phyloP scores from a whole-genome alignment of 2,888 invertebrate species.

The Cactoblastis cactorum region DNA sequence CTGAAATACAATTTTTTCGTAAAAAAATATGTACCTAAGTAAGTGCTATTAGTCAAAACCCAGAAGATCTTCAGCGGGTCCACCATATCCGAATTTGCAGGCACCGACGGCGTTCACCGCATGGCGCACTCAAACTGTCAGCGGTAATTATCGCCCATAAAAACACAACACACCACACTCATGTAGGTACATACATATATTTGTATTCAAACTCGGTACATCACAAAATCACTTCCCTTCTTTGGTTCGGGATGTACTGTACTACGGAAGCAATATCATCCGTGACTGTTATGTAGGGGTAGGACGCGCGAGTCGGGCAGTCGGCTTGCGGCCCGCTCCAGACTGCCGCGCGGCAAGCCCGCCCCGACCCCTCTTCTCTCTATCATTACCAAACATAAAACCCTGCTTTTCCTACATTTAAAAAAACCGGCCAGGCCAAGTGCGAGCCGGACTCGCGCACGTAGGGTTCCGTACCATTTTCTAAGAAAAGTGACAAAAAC shows the following conservation, averaged over 20 bases:
- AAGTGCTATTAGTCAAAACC: conserved; percentile 91
- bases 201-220: conserved; percentile 33
- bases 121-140: conserved; percentile 62
- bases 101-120: conserved; percentile 63
- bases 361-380: conserved; percentile 67
- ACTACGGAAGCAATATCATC: conserved; percentile 33
- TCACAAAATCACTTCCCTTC: conserved; percentile 40
- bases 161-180: conserved; percentile 30
- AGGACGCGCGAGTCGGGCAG: conserved; percentile 50
- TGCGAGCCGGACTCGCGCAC: no score
- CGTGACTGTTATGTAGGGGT: conserved; percentile 26
- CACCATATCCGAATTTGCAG: conserved; percentile 82
- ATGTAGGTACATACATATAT: conserved; percentile 17
- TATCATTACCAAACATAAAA: conserved; percentile 49
- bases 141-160: conserved; percentile 41
- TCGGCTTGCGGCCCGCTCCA: conserved; percentile 54
- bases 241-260: conserved; percentile 26
- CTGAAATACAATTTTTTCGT: no score
- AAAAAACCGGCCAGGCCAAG: no score
- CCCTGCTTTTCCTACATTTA: conserved; percentile 22
- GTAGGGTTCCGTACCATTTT: no score
- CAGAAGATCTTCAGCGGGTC: conserved; percentile 91
- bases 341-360: conserved; percentile 67
- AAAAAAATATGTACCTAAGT: conserved; percentile 79
- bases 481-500: no score